phyloP scores from a whole-genome alignment of 2,888 invertebrate genomes.

The Spisula subtruncata region DNA sequence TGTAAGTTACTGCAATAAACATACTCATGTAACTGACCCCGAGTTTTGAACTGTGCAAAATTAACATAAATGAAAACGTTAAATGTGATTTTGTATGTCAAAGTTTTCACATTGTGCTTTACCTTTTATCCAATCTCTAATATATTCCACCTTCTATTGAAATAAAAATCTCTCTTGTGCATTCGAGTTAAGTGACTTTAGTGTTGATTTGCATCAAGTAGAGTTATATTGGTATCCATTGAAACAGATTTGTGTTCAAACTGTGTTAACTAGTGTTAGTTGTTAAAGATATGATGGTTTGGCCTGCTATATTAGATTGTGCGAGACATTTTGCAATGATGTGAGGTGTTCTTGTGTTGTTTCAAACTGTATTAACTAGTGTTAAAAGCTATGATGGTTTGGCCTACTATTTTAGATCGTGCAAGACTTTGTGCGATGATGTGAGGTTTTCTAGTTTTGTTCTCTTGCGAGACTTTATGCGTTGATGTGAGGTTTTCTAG shows the following conservation, averaged over 20 bases:
- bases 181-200: not conserved
- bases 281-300: too few species aligned
- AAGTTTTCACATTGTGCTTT: not conserved
- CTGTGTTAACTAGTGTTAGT: not conserved
- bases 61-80: slow-evolving; percentile 15
- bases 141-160: slow-evolving; percentile 6
- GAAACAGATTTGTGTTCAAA: not conserved
- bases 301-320: too few species aligned
- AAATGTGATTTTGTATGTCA: slow-evolving; percentile 12
- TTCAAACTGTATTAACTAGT: slow-evolving; percentile 4
- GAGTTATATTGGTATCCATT: not conserved
- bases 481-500: too few species aligned
- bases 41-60: not conserved
- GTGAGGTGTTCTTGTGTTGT: too few species aligned
- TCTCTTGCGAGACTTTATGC: too few species aligned
- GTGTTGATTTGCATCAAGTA: slow-evolving; percentile 13
- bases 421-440: too few species aligned
- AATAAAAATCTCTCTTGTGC: not conserved
- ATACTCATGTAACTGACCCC: not conserved
- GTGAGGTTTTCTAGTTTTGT: too few species aligned
- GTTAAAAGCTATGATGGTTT: too few species aligned
- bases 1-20: not conserved
- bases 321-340: too few species aligned
- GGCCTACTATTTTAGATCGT: too few species aligned
- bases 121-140: not conserved